These are phyloP conservation scores for Alligator sinensis DNA, from an alignment of 2,113 vertebrate species.

Conservation along the genomic window DNA sequence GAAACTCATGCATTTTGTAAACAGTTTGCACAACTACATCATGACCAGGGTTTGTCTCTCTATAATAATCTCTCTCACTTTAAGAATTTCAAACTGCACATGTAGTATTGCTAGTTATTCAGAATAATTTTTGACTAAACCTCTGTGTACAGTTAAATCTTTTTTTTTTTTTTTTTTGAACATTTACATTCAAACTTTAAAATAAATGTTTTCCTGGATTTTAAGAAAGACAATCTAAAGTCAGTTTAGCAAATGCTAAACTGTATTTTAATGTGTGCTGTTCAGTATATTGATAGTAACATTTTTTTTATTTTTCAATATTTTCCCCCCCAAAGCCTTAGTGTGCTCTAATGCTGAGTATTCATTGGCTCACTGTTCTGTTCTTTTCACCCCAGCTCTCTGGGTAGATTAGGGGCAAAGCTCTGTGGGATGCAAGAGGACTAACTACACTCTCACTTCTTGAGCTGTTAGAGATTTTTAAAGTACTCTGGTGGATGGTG, in stretches of 20 bases:
- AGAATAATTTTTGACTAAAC: background rate
- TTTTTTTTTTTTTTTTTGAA: background rate
- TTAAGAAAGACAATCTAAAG: background rate
- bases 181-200: background rate
- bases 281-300: background rate
- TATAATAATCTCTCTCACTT: background rate
- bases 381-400: too few species aligned
- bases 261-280: background rate
- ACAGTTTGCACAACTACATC: constrained; percentile 99
- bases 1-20: constrained; percentile 99
- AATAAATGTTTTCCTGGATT: background rate
- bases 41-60: constrained; percentile 90
- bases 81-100: background rate
- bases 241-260: background rate
- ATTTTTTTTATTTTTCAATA: background rate
- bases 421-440: too few species aligned
- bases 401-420: too few species aligned
- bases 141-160: too few species aligned
- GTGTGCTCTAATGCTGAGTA: too few species aligned
- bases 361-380: too few species aligned
- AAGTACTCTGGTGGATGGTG: too few species aligned
- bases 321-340: background rate
- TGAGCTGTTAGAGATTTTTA: too few species aligned
- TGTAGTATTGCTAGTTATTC: background rate
- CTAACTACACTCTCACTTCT: too few species aligned